A percentile compares a stretch with the other conserved stretches of the same genome.
Conservation (phyloP, 2,888 invertebrate genomes). For the Villa cingulata region DNA sequence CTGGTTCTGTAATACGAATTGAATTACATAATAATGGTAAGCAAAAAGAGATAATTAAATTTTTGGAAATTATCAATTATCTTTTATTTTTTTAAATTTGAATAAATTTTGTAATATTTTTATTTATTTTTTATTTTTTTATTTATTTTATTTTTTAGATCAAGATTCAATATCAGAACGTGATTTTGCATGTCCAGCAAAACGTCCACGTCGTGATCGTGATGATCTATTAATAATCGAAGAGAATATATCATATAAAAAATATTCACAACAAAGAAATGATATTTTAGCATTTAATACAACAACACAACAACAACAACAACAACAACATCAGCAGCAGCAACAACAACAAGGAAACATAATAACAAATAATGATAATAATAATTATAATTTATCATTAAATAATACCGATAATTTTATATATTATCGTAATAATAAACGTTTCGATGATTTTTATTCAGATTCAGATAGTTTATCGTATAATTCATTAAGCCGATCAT, state of each 20-base stretch:
- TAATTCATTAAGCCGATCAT: slow-evolving; percentile 59
- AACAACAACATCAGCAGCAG: too few species aligned
- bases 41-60: not conserved
- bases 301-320: too few species aligned
- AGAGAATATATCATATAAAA: slow-evolving; percentile 13
- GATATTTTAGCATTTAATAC: slow-evolving; percentile 11
- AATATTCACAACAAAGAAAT: slow-evolving; percentile 15
- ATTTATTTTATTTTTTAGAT: slow-evolving; percentile 20
- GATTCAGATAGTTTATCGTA: slow-evolving; percentile 37
- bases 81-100: not conserved
- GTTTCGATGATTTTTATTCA: slow-evolving; percentile 34
- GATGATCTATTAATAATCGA: slow-evolving; percentile 31
- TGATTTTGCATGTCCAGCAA: slow-evolving; percentile 61
- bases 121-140: not conserved
- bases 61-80: too few species aligned
- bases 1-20: slow-evolving; percentile 66
- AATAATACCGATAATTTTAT: slow-evolving; percentile 19
- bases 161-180: slow-evolving; percentile 46
- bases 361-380: not conserved
- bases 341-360: too few species aligned
- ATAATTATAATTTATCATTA: not conserved
- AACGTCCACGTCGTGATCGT: slow-evolving; percentile 55
- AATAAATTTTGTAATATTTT: not conserved
- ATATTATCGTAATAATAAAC: slow-evolving; percentile 20
- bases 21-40: slow-evolving; percentile 36